Conservation (phyloP, 2,888 invertebrate species). For the Brachynemurus nebulosus region DNA sequence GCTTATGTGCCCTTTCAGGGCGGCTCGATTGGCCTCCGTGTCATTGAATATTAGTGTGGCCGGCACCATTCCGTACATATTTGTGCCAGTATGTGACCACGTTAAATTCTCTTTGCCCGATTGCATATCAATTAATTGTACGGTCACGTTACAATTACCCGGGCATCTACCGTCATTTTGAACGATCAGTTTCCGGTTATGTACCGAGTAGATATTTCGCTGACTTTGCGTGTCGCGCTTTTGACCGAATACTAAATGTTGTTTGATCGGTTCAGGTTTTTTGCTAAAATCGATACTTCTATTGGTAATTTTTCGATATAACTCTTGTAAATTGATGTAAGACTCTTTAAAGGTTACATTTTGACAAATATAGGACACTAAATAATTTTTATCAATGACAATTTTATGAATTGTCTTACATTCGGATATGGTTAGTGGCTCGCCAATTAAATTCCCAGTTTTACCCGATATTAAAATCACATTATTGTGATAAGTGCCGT, state of each 20-base stretch:
- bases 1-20: slow-evolving; percentile 39
- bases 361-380: slow-evolving; percentile 41
- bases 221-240: slow-evolving; percentile 41
- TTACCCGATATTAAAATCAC: slow-evolving; percentile 56
- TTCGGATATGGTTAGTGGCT: slow-evolving; percentile 42
- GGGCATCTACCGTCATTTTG: slow-evolving; percentile 62
- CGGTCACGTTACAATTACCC: slow-evolving; percentile 45
- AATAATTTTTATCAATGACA: slow-evolving; percentile 36
- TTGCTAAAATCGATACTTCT: slow-evolving; percentile 24
- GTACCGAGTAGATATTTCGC: slow-evolving; percentile 42
- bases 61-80: slow-evolving; percentile 59
- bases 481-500: slow-evolving; percentile 40
- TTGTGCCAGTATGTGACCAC: slow-evolving; percentile 47
- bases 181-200: slow-evolving; percentile 48
- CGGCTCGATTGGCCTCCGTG: slow-evolving; percentile 24
- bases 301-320: slow-evolving; percentile 32
- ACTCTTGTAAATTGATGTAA: slow-evolving; percentile 31
- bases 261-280: slow-evolving; percentile 30
- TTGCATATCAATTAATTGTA: slow-evolving; percentile 41
- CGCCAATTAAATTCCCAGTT: slow-evolving; percentile 50
- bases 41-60: slow-evolving; percentile 48
- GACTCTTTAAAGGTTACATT: slow-evolving; percentile 40
- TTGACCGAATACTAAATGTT: slow-evolving; percentile 39
- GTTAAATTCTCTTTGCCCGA: slow-evolving; percentile 39
- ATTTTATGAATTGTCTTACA: slow-evolving; percentile 44